Evolutionary conservation across 2,797 vertebrate genomes (phyloP), one percentile per base, ranked within the genome.

Genomic region (Dendrocincla tyrannina): DNA sequence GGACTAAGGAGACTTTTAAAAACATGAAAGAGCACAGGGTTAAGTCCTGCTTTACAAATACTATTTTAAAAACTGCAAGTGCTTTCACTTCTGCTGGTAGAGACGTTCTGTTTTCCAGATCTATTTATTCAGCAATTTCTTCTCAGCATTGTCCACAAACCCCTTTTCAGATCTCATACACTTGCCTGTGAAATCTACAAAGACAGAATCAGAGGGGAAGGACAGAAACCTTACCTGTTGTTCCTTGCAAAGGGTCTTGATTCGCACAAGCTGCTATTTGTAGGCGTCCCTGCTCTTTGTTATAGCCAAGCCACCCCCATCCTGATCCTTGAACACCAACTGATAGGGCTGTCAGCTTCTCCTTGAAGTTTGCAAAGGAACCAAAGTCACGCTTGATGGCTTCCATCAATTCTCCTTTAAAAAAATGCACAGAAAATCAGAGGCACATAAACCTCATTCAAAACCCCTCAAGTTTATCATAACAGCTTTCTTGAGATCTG

Each of bases 271-370:
- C 98, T 82, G 98, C 98, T 60, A 99, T 97, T 73, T 98, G 98
- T 46, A 99, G 97, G 86, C 96, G 98, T 9, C 98, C 98, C 20
- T 96, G 98, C 25, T 99, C 99, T 95, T 99, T 99, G 32, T 98
- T 98, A 46, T 98, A 99, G 70, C 99, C 99, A n/a, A 99, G 98
- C 99, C 99, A 99, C 11, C 99, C 99, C 99, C 99, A 99, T 74
- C 99, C 99, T 8, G 99, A 99, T 66, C 99, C 99, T 85, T 99
- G 99, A 78, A 99, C 99, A 6, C 99, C 99, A 85, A 99, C 98
- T 5, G 99, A 98, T 13, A 98, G 97, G 5, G 98, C 96, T 20
- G 99, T 99, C 98, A 99, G 97, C 97, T 97, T 99, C 94, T 99
- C 99, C 97, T 99, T 99, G 98, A 99, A 98, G 91, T 98, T 99